Base-by-base conservation (phyloP, 2,797 vertebrate species). In the Hipposideros larvatus region DNA sequence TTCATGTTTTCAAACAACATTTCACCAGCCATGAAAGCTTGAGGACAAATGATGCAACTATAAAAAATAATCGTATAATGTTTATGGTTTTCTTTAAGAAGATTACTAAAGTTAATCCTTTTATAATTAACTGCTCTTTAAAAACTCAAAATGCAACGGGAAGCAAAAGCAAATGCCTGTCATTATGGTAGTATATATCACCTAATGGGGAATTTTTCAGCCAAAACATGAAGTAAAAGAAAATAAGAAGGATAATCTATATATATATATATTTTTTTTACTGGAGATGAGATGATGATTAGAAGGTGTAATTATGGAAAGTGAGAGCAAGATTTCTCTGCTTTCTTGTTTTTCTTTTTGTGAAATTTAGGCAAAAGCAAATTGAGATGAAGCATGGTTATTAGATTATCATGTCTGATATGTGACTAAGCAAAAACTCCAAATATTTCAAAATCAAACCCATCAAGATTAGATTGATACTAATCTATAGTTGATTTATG, bases 401-500 rank as follows among this genome's bases (percentile, higher is more conserved):
- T 68, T 92, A 68, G 43, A 93, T 65, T 57, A 91, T 94, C 43
- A 51, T 85, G 61, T 43, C 65, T 93, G 28, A 85, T 91, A 82
- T 21, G 10, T 66, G 37, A 92, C 84, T 92, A 83, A 75, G 9
- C 4, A 95, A 65, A 92, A 89, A 37, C 46, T 86, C 13, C 2
- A 95, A 89, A 91, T 92, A 95, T 63, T 91, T 97, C 48, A 53
- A 90, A 90, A 91, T 87, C 26, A 96, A 87, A 15, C n/a, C 93
- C 70, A 84, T 71, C 28, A 70, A 70, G 13, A 88, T 55, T 82
- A 88, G 31, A 90, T 61, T 97, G 21, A 88, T 88, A 65, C 48
- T 84, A 65, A 88, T 53, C 78, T 95, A 24, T 59, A 71, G 6
- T 65, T 92, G 57, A 97, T 94, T 96, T 90, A 86, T 87, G 34